Conservation (phyloP, 2,113 vertebrate genomes). For the Apteryx mantelli region DNA sequence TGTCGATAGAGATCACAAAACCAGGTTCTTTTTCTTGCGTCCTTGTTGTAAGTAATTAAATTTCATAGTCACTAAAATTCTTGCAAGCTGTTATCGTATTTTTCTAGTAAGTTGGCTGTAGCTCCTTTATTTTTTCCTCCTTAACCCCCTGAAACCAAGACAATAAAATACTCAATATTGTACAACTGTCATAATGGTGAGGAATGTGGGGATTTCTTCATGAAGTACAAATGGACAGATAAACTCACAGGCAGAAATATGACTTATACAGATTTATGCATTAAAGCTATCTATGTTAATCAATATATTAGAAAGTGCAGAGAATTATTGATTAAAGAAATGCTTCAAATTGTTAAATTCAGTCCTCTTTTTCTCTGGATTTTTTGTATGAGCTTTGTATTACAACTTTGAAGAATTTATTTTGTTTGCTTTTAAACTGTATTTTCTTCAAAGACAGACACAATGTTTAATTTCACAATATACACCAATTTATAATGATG, state of each 20-base stretch:
- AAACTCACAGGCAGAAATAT: background rate
- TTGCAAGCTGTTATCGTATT: background rate
- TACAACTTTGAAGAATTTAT: background rate
- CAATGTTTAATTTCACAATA: background rate
- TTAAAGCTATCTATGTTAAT: background rate
- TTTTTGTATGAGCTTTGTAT: background rate
- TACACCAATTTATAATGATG: background rate
- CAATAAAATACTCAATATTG: background rate
- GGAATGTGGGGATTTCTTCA: background rate
- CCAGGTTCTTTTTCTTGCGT: background rate
- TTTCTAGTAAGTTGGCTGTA: background rate
- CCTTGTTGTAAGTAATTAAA: background rate
- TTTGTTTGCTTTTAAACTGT: background rate
- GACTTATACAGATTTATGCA: background rate
- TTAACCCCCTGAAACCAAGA: background rate
- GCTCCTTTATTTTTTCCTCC: background rate
- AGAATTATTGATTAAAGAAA: background rate
- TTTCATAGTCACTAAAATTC: background rate
- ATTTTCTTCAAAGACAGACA: background rate
- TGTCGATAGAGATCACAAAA: background rate
- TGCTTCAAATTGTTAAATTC: background rate
- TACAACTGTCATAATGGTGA: background rate
- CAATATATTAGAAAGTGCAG: background rate
- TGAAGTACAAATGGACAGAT: background rate
- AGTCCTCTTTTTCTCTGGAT: background rate